phyloP scores from a whole-genome alignment of 1,140 invertebrate genomes.

The Berghia stephanieae region DNA sequence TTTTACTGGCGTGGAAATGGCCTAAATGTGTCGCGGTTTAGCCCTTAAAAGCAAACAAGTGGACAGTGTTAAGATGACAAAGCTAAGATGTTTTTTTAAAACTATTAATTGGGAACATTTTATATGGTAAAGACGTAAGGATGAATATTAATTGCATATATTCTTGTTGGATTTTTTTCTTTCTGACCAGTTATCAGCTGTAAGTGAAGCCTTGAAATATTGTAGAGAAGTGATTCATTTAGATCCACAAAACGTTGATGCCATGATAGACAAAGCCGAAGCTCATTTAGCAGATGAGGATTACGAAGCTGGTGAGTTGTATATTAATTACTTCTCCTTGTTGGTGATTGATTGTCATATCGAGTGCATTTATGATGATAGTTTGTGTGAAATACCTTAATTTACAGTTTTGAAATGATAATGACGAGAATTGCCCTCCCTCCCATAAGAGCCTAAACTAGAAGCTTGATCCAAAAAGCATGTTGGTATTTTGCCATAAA shows the following conservation, averaged over 20 bases:
- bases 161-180: not conserved
- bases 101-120: not conserved
- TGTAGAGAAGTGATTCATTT: conserved; percentile 86
- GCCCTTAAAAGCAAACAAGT: too few relatives aligned
- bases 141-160: not conserved
- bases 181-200: conserved; percentile 63
- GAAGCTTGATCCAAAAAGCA: too few relatives aligned
- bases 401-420: too few relatives aligned
- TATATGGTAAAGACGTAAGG: not conserved
- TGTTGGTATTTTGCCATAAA: too few relatives aligned
- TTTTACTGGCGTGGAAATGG: too few relatives aligned
- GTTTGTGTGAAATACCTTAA: too few relatives aligned
- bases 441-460: too few relatives aligned
- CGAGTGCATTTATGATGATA: too few relatives aligned
- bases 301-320: conserved; percentile 85
- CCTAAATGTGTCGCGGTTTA: too few relatives aligned
- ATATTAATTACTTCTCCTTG: too few relatives aligned
- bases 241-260: conserved; percentile 74
- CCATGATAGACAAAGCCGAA: conserved; percentile 91
- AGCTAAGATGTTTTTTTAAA: not conserved
- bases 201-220: conserved; percentile 74
- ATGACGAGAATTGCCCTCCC: too few relatives aligned
- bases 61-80: not conserved
- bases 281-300: conserved; percentile 89
- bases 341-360: too few relatives aligned